Conservation (phyloP, 2,113 vertebrate species). For the Nipponia nippon region DNA sequence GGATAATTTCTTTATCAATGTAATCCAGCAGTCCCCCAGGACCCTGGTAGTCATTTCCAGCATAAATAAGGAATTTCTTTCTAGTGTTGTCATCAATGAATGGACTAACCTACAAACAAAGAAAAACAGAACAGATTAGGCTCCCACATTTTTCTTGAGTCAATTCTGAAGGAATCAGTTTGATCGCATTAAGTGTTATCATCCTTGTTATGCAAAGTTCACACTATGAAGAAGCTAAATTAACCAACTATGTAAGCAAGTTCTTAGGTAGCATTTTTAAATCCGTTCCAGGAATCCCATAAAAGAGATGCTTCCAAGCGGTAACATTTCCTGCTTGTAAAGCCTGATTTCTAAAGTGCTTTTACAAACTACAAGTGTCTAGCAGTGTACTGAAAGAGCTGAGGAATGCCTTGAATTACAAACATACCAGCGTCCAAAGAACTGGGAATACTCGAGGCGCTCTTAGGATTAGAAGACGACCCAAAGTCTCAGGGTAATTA, state of each 20-base stretch:
- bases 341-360: not conserved
- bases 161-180: not conserved
- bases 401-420: not conserved
- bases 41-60: conserved; percentile 94
- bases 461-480: conserved; percentile 88
- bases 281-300: not conserved
- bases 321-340: not conserved
- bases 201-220: not conserved
- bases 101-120: conserved; percentile 85
- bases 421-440: conserved; percentile 91
- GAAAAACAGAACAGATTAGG: not conserved
- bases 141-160: not conserved
- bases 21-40: conserved; percentile 91
- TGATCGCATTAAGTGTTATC: not conserved
- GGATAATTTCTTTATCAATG: conserved; percentile 89
- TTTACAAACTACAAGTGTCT: not conserved
- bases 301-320: not conserved
- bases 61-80: conserved; percentile 96
- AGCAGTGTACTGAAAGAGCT: not conserved
- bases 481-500: conserved; percentile 96
- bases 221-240: not conserved
- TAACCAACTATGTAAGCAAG: not conserved
- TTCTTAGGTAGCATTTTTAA: not conserved
- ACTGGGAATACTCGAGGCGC: conserved; percentile 93
- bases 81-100: conserved; percentile 97